A percentile compares a stretch with the other conserved stretches of the same genome.
These are phyloP conservation scores for Chloebia gouldiae DNA, from an alignment of 2,113 vertebrate genomes.

Conservation along the genomic window DNA sequence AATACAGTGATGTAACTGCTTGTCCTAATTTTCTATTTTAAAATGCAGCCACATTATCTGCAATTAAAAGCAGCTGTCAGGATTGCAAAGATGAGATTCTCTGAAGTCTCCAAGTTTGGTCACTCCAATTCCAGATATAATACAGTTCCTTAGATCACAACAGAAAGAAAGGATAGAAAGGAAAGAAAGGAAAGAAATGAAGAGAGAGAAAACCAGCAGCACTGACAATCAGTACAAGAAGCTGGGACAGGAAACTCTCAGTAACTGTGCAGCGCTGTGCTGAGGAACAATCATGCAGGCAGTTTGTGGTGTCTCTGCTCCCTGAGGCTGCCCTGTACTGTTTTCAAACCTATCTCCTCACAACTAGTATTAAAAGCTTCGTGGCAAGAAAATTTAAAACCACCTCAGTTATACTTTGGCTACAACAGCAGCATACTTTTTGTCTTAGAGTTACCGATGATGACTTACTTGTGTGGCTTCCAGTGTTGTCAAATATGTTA, in stretches of 20 bases:
- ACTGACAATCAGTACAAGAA: not conserved
- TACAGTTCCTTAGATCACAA: not conserved
- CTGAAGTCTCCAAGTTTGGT: not conserved
- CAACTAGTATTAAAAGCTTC: not conserved
- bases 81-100: not conserved
- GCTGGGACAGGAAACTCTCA: not conserved
- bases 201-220: not conserved
- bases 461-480: not conserved
- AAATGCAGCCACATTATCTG: not conserved
- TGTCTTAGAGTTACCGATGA: not conserved
- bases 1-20: conserved; percentile 9
- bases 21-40: not conserved
- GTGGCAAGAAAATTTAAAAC: not conserved
- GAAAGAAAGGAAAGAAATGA: not conserved
- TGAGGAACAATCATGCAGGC: not conserved
- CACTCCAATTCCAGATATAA: not conserved
- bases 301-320: not conserved
- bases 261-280: not conserved
- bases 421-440: not conserved
- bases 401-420: not conserved
- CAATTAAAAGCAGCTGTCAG: conserved; percentile 26
- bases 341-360: not conserved
- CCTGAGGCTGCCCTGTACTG: not conserved
- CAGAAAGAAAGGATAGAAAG: not conserved
- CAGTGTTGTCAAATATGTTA: not conserved